Percentiles rank a stretch among this genome's conserved stretches.
These are phyloP conservation scores for Neodiprion fabricii DNA, from an alignment of 1,140 invertebrate species.

Conservation along the genomic window DNA sequence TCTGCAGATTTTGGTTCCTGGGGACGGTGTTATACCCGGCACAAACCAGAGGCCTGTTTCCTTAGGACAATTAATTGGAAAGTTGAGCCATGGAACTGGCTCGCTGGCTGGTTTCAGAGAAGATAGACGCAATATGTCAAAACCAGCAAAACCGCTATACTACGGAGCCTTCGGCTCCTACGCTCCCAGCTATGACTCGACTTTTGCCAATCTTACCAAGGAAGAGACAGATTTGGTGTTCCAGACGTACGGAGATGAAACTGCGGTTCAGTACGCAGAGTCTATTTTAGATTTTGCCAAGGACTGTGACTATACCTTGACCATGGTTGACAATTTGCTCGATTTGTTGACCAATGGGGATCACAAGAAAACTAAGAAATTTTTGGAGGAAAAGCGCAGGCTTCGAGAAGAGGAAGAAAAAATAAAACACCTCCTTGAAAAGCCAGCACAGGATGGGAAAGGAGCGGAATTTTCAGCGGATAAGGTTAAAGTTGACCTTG, in stretches of 20 bases:
- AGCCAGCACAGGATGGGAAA: conserved; percentile 57
- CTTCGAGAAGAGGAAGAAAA: conserved; percentile 70
- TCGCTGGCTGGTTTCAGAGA: conserved; percentile 78
- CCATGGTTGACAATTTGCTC: conserved; percentile 84
- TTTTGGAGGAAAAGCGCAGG: conserved; percentile 69
- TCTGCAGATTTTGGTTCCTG: conserved; percentile 85
- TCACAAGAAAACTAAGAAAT: conserved; percentile 78
- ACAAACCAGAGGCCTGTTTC: conserved; percentile 82
- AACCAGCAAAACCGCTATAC: conserved; percentile 89
- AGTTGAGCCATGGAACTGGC: conserved; percentile 81
- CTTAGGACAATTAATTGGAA: conserved; percentile 82
- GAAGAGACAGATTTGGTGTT: conserved; percentile 93
- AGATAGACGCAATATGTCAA: conserved; percentile 86
- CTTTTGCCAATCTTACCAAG: conserved; percentile 91
- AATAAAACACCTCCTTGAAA: conserved; percentile 63
- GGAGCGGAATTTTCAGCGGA: conserved; percentile 60
- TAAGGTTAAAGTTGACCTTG: conserved; percentile 75
- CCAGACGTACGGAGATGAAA: conserved; percentile 90
- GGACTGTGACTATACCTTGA: conserved; percentile 81
- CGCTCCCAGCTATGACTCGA: conserved; percentile 94
- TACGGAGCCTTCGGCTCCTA: conserved; percentile 96
- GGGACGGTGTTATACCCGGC: conserved; percentile 72
- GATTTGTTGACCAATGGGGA: conserved; percentile 85
- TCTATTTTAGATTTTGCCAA: conserved; percentile 85
- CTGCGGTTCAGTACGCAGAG: conserved; percentile 86